Evolutionary conservation across 2,113 vertebrate species (phyloP), one percentile per base, ranked within the genome.

Genomic region (Caloenas nicobarica): DNA sequence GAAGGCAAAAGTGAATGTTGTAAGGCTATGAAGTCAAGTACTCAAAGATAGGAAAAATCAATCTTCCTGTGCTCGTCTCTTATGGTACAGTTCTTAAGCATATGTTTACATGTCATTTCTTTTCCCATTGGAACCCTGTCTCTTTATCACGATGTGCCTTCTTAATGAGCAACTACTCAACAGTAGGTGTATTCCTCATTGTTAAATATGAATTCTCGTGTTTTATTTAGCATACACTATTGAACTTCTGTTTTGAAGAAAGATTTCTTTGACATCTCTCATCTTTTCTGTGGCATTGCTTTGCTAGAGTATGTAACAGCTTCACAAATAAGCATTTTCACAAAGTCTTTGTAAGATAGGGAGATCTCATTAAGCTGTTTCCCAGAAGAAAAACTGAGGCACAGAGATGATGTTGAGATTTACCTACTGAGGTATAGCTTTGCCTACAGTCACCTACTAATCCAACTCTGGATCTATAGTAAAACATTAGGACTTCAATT

Each of bases 181-280:
- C 62, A 77, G 62, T 64, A 88, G 51, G 48, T 89, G 17, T 83
- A 77, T 82, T 95, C 34, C 23, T 94, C 28, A 57, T 69, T 87
- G 78, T 93, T 83, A 80, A 94, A 65, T 62, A 81, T 31, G 54
- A 89, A 70, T 86, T 88, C 57, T 92, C 33, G 71, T 94, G 74
- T 95, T 95, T 95, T 91, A 94, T 94, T 95, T 96, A 97, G 73
- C 17, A 80, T 21, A 21, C 11, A 10, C 50, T 82, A 62, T 62
- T 94, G 74, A 91, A 89, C 58, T 82, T 92, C 62, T 69, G 19
- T 77, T 94, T 91, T 81, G 81, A 93, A 94, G 84, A 62, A n/a
- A 61, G 60, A 57, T 64, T 57, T 79, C 42, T 93, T 70, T 92
- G 84, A 87, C 58, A 36, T 48, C 24, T 81, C 48, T 87, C 51